Base-by-base conservation (phyloP, 1,140 invertebrate species). In the Cephus cinctus region DNA sequence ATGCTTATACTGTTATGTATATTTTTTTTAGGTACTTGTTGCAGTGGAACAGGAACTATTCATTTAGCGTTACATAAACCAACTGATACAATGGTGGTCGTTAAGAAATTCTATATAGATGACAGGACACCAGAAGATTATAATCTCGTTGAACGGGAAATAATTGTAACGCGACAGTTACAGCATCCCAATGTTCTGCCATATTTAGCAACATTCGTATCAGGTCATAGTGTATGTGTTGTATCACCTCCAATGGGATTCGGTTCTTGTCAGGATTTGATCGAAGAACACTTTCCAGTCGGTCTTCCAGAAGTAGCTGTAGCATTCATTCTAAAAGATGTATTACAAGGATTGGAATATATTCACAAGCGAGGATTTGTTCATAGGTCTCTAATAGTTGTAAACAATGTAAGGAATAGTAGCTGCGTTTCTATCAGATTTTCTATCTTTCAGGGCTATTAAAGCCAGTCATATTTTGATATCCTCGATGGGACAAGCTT, bases 381-480 rank as follows among this genome's bases (percentile, higher is more conserved):
- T 62, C 92, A 95, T 67, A 88, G 91, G 85, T 89, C 60, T 49
- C 48, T 52, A 42, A 20, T 16, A 6, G 9, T n/a, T n/a, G n/a
- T n/a, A 12, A 41, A 39, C 21, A 46, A 27, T 38, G 35, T 56
- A 27, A 41, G 14, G 43, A 52, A 56, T 50, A 45, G 19, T 44
- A 23, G 46, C 25, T 27, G n/a, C 6, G n/a, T 27, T 8, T 43
- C 31, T 11, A 41, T 11, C 6, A 6, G n/a, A 36, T 15, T 22
- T 23, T 12, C 12, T 59, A 67, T 71, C 42, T 79, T 79, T 44
- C 66, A 90, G 90, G 61, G 85, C 87, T 56, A 81, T 96, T 21
- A 81, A 85, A 65, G 90, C 90, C 11, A 89, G 88, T 75, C 91
- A 95, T 61, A 86, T 96, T 42, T 75, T 95, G 25, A 77, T 94